Evolutionary conservation across 2,797 vertebrate genomes (phyloP), one percentile per base, ranked within the genome.

Genomic region (Typhlichthys eigenmanni): DNA sequence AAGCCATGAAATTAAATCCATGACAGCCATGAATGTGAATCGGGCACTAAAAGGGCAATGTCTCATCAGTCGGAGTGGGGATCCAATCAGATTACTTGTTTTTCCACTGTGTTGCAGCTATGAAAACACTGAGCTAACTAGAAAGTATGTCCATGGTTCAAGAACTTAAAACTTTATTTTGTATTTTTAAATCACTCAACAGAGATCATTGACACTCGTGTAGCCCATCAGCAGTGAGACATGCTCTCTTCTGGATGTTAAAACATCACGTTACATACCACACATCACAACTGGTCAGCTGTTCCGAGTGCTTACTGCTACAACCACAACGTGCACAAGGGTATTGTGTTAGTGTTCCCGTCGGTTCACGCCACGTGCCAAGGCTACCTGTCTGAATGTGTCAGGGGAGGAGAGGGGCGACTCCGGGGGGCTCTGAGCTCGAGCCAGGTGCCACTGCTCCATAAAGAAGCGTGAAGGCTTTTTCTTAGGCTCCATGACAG

Each of bases 301-400:
- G 24, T 29, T 29, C 24, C 24, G 24, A 29, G 24, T 29, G 24
- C 24, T 29, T 29, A 29, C 24, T 29, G 4, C 24, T 29, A 29
- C 4, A 29, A 29, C 24, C 24, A 29, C 29, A n/a, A 9, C 13
- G 38, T 45, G 60, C 69, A 68, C 24, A 14, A 13, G 4, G 51
- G 64, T 53, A 49, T 13, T 13, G 71, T 14, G 68, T 87, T 80
- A 78, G 81, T 17, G 1, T 68, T 72, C 64, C 38, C 1, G 10
- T 73, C 71, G 75, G 66, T 63, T 72, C 58, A 45, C 5, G 17
- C 8, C 56, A 13, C 50, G 4, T 45, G 38, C 67, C 54, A 50
- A 0, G 7, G 83, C 92, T 97, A 98, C 97, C 96, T 98, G 95
- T 90, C 95, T 92, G 58, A 93, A 86, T 11, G 89, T 90, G 86